phyloP scores from a whole-genome alignment of 2,888 invertebrate genomes.

The Ernsta delagoae region DNA sequence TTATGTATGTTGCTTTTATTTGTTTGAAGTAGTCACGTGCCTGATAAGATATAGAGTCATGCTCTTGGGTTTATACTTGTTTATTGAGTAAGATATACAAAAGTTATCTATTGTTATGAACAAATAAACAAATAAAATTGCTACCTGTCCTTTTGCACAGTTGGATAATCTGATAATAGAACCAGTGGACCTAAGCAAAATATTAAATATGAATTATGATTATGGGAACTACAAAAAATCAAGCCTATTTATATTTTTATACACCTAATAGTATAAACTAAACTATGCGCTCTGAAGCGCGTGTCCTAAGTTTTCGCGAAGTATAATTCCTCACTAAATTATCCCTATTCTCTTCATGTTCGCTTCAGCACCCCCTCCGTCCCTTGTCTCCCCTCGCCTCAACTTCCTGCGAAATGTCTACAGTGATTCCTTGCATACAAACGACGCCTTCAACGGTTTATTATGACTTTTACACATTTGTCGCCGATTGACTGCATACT shows the following conservation, averaged over 20 bases:
- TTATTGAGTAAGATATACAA: too few relatives aligned
- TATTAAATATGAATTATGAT: too few relatives aligned
- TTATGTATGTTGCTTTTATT: not conserved
- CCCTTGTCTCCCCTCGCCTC: conserved; percentile 51
- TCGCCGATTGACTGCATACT: conserved; percentile 44
- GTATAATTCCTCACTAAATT: conserved; percentile 78
- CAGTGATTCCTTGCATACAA: conserved; percentile 85
- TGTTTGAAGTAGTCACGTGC: not conserved
- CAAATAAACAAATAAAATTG: too few relatives aligned
- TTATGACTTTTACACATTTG: conserved; percentile 79
- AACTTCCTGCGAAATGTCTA: conserved; percentile 83
- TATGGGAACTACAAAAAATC: too few relatives aligned
- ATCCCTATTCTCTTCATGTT: conserved; percentile 72
- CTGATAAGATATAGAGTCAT: too few relatives aligned
- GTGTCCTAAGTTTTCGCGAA: conserved; percentile 60
- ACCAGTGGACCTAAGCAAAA: too few relatives aligned
- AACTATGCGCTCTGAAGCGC: conserved; percentile 45
- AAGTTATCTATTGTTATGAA: too few relatives aligned
- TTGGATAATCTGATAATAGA: too few relatives aligned
- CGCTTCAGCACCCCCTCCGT: conserved; percentile 64
- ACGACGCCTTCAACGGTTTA: conserved; percentile 76
- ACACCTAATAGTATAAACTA: not conserved
- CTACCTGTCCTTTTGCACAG: too few relatives aligned
- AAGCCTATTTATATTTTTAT: too few relatives aligned
- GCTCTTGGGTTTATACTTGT: too few relatives aligned